Base-by-base conservation (phyloP, 2,888 invertebrate species). In the Isotomurus palustris region DNA sequence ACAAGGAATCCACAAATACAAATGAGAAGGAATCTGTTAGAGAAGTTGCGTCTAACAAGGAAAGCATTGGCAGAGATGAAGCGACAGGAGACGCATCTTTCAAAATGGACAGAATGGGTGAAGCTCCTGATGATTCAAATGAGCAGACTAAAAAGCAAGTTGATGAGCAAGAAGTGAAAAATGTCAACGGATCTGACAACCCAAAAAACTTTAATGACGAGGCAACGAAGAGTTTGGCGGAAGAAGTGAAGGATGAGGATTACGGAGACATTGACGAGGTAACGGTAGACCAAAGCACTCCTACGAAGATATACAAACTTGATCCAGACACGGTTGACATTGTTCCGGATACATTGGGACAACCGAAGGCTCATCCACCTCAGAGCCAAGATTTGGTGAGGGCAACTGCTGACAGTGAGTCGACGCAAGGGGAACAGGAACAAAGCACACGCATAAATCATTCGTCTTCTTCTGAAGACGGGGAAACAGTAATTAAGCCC, bases 331-430 rank as follows among this genome's bases (percentile, higher is more conserved):
- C 45, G 43, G 56, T 66, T 1, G 67, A 68, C 47, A 48, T 67
- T 41, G 66, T 67, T 24, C 68, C 68, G 17, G 66, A 66, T 43
- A 62, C 68, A 8, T 53, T 68, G 14, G 64, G 64, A 10, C 55
- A 52, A 32, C 44, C 47, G 19, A 22, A 55, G 17, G 53, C 51
- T 5, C 40, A 58, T 5, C 12, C 43, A 38, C 14, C 8, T 50
- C 25, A 36, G 4, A 25, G 21, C 12, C 48, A 49, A 49, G 35
- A 49, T 49, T 35, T 49, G 35, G 35, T 35, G 24, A 43, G 24
- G 35, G 22, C 19, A 4, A 10, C 17, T 40, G 28, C 47, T 3
- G 22, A 29, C 19, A 21, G 22, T 43, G 19, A n/a, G n/a, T n/a
- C n/a, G n/a, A n/a, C n/a, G n/a, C n/a, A n/a, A n/a, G n/a, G n/a